Evolutionary conservation across 2,113 vertebrate genomes (phyloP).

Genomic region (Protobothrops flavoviridis): DNA sequence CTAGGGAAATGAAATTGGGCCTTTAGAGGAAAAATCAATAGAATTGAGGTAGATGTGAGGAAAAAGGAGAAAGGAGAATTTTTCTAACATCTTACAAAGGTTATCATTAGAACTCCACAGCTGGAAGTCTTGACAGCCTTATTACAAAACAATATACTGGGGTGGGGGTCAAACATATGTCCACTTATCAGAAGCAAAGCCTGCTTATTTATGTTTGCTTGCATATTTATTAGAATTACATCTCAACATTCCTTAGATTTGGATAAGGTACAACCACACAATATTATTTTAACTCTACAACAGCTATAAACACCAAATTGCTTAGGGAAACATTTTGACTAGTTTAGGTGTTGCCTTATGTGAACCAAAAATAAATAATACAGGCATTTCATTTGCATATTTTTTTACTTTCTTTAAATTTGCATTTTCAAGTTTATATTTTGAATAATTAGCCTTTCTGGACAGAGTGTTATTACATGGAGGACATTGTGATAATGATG

Average conservation of each 20-base stretch:
- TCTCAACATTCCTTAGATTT: not conserved
- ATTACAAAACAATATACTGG: not conserved
- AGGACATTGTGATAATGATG: not conserved
- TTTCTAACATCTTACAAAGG: not conserved
- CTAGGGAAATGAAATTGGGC: not conserved
- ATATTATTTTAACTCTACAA: not conserved
- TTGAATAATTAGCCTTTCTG: not conserved
- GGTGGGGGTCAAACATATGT: not conserved
- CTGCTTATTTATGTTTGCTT: not conserved
- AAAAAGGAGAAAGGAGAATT: not conserved
- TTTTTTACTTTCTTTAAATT: not conserved
- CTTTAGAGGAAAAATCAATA: not conserved
- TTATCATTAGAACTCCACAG: not conserved
- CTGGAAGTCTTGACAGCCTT: not conserved
- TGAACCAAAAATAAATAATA: not conserved
- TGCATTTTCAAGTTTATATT: not conserved
- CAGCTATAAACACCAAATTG: not conserved
- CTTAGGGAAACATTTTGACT: not conserved
- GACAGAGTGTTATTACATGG: not conserved
- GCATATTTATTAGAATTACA: not conserved
- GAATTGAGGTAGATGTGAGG: not conserved
- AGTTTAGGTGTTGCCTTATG: not conserved
- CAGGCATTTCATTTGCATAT: not conserved
- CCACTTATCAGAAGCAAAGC: not conserved
- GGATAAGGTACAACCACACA: not conserved